Percentiles rank a stretch among this genome's conserved stretches.
These are phyloP conservation scores for Pungitius pungitius DNA, from an alignment of 2,113 vertebrate genomes.

Conservation along the genomic window DNA sequence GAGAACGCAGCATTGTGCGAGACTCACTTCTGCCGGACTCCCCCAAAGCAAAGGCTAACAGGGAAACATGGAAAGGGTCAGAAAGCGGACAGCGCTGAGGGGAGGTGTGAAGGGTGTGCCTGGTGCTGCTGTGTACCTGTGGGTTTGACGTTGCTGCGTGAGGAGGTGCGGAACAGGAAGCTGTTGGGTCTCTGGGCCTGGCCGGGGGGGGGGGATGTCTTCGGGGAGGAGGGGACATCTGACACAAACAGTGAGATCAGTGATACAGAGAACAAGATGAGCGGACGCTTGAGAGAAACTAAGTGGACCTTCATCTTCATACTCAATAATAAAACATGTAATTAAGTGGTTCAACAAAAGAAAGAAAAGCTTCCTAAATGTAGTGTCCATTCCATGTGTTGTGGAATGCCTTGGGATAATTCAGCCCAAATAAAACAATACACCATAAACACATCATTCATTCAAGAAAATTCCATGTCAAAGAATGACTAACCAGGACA, in stretches of 20 bases:
- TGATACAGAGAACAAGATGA: background rate
- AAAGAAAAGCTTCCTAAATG: background rate
- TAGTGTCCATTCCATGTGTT: background rate
- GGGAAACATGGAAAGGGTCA: background rate
- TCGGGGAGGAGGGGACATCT: conserved; percentile 67
- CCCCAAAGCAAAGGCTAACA: conserved; percentile 44
- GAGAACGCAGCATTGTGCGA: conserved; percentile 67
- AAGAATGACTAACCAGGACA: too few species aligned
- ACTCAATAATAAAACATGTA: background rate
- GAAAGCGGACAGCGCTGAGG: accelerated
- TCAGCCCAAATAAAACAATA: too few species aligned
- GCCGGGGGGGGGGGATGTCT: conserved; percentile 71
- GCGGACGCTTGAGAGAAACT: background rate
- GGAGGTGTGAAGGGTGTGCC: background rate
- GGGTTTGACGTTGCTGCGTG: conserved; percentile 77
- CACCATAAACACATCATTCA: too few species aligned
- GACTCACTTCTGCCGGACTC: conserved; percentile 80
- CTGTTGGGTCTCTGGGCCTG: conserved; percentile 85
- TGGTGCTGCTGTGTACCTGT: conserved; percentile 68
- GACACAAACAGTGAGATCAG: conserved; percentile 14
- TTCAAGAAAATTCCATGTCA: too few species aligned
- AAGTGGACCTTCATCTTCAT: background rate
- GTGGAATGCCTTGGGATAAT: too few species aligned
- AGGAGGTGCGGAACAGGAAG: conserved; percentile 88
- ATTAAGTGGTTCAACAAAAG: background rate